These are phyloP conservation scores for Diaperis boleti DNA, from an alignment of 2,888 invertebrate species.

Conservation along the genomic window DNA sequence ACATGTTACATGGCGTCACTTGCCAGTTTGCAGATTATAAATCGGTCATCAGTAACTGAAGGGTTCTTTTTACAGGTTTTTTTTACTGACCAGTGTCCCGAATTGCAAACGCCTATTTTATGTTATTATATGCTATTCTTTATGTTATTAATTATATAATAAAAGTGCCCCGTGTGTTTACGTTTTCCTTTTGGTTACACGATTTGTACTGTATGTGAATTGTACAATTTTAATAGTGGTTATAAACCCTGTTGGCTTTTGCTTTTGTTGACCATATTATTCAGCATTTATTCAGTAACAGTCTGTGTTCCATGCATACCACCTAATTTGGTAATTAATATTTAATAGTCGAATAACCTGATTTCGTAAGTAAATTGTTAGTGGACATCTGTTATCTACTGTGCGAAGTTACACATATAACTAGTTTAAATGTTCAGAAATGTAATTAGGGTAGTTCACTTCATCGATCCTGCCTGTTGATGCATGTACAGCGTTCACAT, in stretches of 20 bases:
- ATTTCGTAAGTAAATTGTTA: conserved; percentile 10
- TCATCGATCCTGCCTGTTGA: conserved; percentile 31
- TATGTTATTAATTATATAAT: background rate
- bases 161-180: background rate
- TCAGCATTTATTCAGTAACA: background rate
- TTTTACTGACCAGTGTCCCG: conserved; percentile 6
- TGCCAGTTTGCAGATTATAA: conserved; percentile 21
- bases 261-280: background rate
- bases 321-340: background rate
- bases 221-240: conserved; percentile 1
- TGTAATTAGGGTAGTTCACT: conserved; percentile 24
- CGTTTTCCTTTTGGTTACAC: background rate
- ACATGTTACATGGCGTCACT: conserved; percentile 19
- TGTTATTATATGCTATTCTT: background rate
- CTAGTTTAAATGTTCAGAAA: conserved; percentile 26
- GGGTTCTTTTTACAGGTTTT: conserved; percentile 20
- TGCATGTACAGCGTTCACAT: conserved; percentile 22
- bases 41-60: conserved; percentile 20
- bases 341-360: conserved; percentile 1
- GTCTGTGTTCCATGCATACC: background rate
- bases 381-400: conserved; percentile 8
- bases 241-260: background rate
- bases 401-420: conserved; percentile 21
- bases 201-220: background rate
- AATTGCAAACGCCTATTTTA: conserved; percentile 11